Evolutionary conservation across 1,140 invertebrate species (phyloP).

Genomic region (Micrasema longulum): DNA sequence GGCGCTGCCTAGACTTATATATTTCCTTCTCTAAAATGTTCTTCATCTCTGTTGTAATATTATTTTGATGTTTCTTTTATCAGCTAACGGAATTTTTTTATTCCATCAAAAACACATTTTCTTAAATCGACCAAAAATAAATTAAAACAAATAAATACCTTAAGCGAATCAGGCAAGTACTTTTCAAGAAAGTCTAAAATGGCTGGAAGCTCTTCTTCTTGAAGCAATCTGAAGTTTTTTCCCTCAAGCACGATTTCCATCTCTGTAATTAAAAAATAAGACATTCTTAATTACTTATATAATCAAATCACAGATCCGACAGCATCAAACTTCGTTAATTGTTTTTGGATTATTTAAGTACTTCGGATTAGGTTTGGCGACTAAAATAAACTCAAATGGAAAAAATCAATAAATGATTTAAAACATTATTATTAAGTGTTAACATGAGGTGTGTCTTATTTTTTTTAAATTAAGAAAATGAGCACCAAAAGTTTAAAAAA

Average conservation of each 20-base stretch:
- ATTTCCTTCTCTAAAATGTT: too few species aligned
- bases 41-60: too few species aligned
- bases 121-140: too few species aligned
- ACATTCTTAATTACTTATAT: background rate
- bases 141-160: constrained; percentile 74
- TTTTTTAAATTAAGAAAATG: too few species aligned
- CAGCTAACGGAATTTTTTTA: too few species aligned
- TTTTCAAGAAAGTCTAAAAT: constrained; percentile 80
- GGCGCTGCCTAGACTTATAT: too few species aligned
- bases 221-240: constrained; percentile 85
- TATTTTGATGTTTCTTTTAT: too few species aligned
- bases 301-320: background rate
- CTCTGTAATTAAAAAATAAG: constrained; percentile 68
- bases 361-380: background rate
- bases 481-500: too few species aligned
- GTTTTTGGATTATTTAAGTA: background rate
- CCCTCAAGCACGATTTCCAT: constrained; percentile 84
- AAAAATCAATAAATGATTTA: background rate
- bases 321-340: background rate
- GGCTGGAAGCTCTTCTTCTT: constrained; percentile 82
- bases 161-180: constrained; percentile 85
- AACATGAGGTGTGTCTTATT: too few species aligned
- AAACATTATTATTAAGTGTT: background rate
- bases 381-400: background rate
- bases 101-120: too few species aligned